Conservation (phyloP, 2,888 invertebrate species). For the Luperina testacea region DNA sequence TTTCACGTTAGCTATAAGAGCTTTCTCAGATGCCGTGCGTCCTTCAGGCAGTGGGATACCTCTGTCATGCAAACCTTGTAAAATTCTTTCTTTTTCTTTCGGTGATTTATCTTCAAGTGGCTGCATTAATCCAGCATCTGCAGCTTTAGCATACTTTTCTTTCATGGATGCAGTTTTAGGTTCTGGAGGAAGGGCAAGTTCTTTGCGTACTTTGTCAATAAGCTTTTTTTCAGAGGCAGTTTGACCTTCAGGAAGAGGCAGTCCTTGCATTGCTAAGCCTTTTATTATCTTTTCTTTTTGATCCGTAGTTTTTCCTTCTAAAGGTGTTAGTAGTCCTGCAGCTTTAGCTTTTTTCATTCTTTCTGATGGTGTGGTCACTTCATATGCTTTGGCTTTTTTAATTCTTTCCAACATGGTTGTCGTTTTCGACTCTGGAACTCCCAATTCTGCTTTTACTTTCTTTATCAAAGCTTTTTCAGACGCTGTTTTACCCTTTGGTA, state of each 20-base stretch:
- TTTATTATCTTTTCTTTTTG: constrained; percentile 67
- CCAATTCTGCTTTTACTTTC: constrained; percentile 39
- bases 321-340: constrained; percentile 56
- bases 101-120: too few species aligned
- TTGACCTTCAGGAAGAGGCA: constrained; percentile 64
- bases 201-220: too few species aligned
- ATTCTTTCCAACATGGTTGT: constrained; percentile 31
- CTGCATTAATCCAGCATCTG: too few species aligned
- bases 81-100: too few species aligned
- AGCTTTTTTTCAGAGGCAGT: too few species aligned
- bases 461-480: constrained; percentile 43
- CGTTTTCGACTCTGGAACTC: constrained; percentile 32
- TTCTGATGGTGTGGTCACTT: constrained; percentile 23
- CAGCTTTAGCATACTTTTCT: too few species aligned
- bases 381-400: constrained; percentile 36
- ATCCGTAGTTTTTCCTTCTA: constrained; percentile 66
- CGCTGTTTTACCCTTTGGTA: constrained; percentile 46
- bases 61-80: too few species aligned
- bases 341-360: constrained; percentile 22
- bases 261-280: constrained; percentile 56
- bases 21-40: not conserved
- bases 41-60: constrained; percentile 10
- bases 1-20: too few species aligned
- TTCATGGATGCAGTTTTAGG: too few species aligned
- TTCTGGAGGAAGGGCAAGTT: too few species aligned